Base-by-base conservation (phyloP, 2,797 vertebrate genomes). In the Anas bernieri region DNA sequence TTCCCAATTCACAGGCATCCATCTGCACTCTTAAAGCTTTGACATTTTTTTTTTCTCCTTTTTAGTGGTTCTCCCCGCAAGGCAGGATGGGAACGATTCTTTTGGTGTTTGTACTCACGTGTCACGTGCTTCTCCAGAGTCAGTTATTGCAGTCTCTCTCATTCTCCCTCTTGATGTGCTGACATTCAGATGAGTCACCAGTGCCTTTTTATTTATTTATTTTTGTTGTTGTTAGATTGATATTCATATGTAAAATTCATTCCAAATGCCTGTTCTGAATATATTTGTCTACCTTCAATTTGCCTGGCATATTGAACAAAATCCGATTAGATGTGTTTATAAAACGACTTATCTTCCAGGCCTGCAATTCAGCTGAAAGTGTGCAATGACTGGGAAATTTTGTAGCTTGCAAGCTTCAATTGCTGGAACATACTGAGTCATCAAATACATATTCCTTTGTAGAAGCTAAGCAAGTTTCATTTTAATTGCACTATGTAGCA, bases 221-320 rank as follows among this genome's bases (percentile, higher is more conserved):
- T 85, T 91, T 39, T 30, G 17, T 62, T 93, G 41, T 92, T 18
- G 52, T 61, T 86, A 88, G n/a, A 52, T 85, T 87, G 66, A 72
- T 89, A 45, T 80, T 90, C 90, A 69, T 88, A 72, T 94, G 91
- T 91, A 68, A 90, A 90, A 70, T 79, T 74, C 39, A 81, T 82
- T 81, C 81, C 84, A 66, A 75, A 79, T 80, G 79, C 58, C 84
- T 86, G 58, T 61, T 86, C 86, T 86, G 52, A 90, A 91, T 83
- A 69, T 83, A 54, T 77, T 86, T 68, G 41, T 78, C 81, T 58
- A 82, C 77, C 85, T 94, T 52, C 69, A 67, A 33, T 94, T 94
- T 90, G 37, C 88, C 75, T 33, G 77, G 72, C 63, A 67, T 82
- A 46, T 39, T 62, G 73, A 85, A 75, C 46, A 67, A 89, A 92